phyloP scores from a whole-genome alignment of 1,140 invertebrate genomes.

The Magallana gigas region DNA sequence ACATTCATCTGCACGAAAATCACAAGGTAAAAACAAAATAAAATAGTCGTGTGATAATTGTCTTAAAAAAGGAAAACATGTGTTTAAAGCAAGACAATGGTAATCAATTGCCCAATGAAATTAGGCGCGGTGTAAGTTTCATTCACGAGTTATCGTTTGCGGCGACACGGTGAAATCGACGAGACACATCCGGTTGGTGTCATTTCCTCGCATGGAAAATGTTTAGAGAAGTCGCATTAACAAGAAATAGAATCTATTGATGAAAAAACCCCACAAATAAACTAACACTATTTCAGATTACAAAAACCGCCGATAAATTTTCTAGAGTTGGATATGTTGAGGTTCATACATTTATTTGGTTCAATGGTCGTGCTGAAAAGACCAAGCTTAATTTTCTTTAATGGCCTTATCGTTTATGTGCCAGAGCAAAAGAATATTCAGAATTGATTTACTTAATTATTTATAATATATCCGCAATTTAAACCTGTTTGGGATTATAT shows the following conservation, averaged over 20 bases:
- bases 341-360: background rate
- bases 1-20: conserved; percentile 16
- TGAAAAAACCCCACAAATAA: conserved; percentile 24
- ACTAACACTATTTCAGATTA: background rate
- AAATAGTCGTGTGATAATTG: conserved; percentile 34
- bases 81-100: conserved; percentile 30
- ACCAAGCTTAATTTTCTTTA: background rate
- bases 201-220: conserved; percentile 33
- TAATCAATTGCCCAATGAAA: conserved; percentile 38
- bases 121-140: conserved; percentile 34
- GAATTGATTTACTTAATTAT: background rate
- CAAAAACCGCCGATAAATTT: conserved; percentile 23
- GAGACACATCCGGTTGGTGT: conserved; percentile 28
- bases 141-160: conserved; percentile 35
- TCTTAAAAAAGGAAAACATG: conserved; percentile 26
- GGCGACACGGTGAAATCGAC: conserved; percentile 33
- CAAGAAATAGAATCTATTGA: conserved; percentile 30
- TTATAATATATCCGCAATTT: too few relatives aligned
- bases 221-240: conserved; percentile 27
- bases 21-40: conserved; percentile 28
- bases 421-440: background rate
- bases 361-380: background rate
- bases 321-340: background rate
- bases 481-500: too few relatives aligned
- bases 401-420: background rate